Evolutionary conservation across 2,797 vertebrate species (phyloP).

Genomic region (Nyctibius grandis): DNA sequence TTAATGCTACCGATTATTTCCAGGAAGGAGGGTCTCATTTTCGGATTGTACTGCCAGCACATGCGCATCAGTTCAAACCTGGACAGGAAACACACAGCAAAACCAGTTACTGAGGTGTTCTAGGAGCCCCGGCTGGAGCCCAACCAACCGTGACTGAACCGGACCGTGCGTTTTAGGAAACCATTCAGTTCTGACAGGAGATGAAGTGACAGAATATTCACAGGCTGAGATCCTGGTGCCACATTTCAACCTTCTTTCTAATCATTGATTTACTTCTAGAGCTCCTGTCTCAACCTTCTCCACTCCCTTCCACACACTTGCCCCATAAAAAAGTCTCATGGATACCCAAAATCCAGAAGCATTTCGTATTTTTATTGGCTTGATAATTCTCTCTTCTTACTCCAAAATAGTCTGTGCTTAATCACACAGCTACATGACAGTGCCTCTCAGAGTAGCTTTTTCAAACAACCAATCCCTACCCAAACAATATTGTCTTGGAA

Average conservation of each 20-base stretch:
- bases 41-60: slow-evolving; percentile 99
- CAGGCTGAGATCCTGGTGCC: background rate
- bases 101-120: background rate
- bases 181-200: fast-evolving
- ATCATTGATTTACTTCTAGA: background rate
- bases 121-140: background rate
- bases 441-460: background rate
- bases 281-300: background rate
- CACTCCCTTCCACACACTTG: background rate
- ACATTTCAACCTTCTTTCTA: background rate
- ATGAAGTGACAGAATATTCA: background rate
- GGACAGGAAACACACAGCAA: background rate
- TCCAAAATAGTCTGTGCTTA: background rate
- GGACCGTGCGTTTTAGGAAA: fast-evolving
- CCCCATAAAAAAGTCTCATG: fast-evolving
- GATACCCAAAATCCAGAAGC: background rate
- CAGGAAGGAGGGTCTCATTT: slow-evolving; percentile 95
- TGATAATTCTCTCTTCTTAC: background rate
- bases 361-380: background rate
- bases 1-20: slow-evolving; percentile 97
- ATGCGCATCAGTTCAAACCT: slow-evolving; percentile 98
- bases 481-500: background rate
- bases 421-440: fast-evolving
- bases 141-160: background rate
- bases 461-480: background rate